phyloP scores from a whole-genome alignment of 2,113 vertebrate species.

The Python bivittatus region DNA sequence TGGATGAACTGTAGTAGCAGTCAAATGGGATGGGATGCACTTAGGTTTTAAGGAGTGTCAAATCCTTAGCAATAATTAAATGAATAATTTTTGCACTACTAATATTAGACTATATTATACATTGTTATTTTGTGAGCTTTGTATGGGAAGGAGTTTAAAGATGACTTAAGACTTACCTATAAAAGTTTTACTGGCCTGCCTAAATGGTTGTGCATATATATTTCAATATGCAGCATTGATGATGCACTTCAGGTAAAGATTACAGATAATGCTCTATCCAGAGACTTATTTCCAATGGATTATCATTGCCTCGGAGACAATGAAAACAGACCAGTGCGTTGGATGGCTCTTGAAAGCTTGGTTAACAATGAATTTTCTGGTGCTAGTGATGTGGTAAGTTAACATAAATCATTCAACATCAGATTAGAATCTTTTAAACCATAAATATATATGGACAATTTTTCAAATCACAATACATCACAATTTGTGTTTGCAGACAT shows the following conservation, averaged over 20 bases:
- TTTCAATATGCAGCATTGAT: constrained; percentile 84
- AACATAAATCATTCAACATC: background rate
- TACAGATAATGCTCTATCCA: constrained; percentile 94
- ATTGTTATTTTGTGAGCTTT: background rate
- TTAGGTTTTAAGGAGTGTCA: background rate
- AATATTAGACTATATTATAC: background rate
- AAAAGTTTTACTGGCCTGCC: background rate
- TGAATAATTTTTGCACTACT: background rate
- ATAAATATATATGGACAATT: background rate
- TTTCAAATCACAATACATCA: background rate
- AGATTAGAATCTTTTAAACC: background rate
- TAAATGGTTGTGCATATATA: constrained; percentile 28
- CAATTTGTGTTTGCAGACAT: background rate
- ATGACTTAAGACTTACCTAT: background rate
- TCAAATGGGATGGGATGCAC: background rate
- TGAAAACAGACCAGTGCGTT: constrained; percentile 94
- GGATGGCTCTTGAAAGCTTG: constrained; percentile 98
- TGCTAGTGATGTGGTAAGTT: constrained; percentile 95
- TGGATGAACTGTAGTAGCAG: background rate
- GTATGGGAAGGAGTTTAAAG: background rate
- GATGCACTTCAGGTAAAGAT: constrained; percentile 99
- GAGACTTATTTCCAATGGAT: constrained; percentile 98
- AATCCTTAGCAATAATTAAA: background rate
- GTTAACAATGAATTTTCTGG: constrained; percentile 98
- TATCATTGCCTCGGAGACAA: constrained; percentile 99